phyloP scores from a whole-genome alignment of 2,888 invertebrate genomes.

The Drosophila emarginata region DNA sequence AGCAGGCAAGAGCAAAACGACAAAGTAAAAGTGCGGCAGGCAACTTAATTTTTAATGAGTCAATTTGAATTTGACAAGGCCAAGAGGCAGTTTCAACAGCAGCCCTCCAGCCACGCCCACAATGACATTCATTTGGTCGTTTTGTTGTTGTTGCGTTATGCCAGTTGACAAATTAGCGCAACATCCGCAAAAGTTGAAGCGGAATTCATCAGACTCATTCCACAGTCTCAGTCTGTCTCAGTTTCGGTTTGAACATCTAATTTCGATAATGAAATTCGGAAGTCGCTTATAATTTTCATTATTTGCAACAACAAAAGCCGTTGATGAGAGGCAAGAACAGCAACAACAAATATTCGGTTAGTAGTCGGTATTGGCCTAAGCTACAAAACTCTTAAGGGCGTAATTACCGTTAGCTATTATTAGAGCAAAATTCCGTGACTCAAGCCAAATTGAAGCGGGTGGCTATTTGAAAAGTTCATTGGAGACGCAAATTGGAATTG shows the following conservation, averaged over 20 bases:
- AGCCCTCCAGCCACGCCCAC: constrained; percentile 55
- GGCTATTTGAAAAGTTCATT: constrained; percentile 47
- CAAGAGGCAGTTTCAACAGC: constrained; percentile 28
- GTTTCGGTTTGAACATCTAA: constrained; percentile 55
- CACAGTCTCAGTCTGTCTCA: neutral
- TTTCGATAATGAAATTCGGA: constrained; percentile 77
- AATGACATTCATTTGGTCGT: constrained; percentile 63
- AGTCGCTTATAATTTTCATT: constrained; percentile 74
- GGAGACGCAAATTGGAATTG: constrained; percentile 59
- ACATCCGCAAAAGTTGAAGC: constrained; percentile 51
- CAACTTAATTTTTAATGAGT: constrained; percentile 78
- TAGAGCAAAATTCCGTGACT: constrained; percentile 52
- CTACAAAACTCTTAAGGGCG: constrained; percentile 50
- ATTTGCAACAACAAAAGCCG: constrained; percentile 50
- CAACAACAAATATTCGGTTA: neutral
- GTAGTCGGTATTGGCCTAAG: constrained; percentile 7
- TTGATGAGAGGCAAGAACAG: constrained; percentile 21
- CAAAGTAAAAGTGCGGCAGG: constrained; percentile 28
- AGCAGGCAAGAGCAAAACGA: neutral
- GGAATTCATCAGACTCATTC: constrained; percentile 55
- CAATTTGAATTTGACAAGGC: constrained; percentile 77
- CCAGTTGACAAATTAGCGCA: constrained; percentile 73
- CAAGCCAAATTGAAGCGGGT: constrained; percentile 17
- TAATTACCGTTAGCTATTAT: constrained; percentile 68
- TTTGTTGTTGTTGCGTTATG: constrained; percentile 49